Evolutionary conservation across 2,797 vertebrate species (phyloP).

Genomic region (Darevskia mixta): DNA sequence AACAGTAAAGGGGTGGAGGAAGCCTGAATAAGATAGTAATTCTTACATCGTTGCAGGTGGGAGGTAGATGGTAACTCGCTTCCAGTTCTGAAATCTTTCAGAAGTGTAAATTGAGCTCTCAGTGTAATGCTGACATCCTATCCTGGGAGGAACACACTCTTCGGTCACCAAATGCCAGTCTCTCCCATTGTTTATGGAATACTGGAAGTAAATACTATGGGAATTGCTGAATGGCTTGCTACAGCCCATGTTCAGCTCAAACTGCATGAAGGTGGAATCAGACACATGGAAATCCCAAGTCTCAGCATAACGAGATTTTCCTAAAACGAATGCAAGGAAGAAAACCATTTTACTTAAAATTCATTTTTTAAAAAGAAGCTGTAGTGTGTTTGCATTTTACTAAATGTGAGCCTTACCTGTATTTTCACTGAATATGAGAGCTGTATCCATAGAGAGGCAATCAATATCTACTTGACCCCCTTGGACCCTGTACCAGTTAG

Average conservation of each 20-base stretch:
- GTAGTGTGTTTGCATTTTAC: not conserved
- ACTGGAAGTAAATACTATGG: slow-evolving; percentile 90
- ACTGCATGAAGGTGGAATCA: slow-evolving; percentile 94
- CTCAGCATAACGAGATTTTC: slow-evolving; percentile 94
- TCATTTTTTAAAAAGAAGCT: not conserved
- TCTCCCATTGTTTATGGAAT: slow-evolving; percentile 92
- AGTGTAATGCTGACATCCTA: slow-evolving; percentile 93
- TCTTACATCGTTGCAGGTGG: slow-evolving; percentile 89
- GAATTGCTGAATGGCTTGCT: slow-evolving; percentile 90
- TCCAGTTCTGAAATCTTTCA: slow-evolving; percentile 94
- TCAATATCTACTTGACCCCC: slow-evolving; percentile 95
- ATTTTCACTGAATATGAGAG: slow-evolving; percentile 91
- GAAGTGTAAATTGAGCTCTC: slow-evolving; percentile 94
- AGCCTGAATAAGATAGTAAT: slow-evolving; percentile 53
- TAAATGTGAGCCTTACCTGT: slow-evolving; percentile 77
- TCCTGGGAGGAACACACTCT: slow-evolving; percentile 95
- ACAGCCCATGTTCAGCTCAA: slow-evolving; percentile 96
- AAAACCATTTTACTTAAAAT: not conserved
- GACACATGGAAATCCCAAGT: slow-evolving; percentile 98
- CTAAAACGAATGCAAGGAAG: slow-evolving; percentile 72
- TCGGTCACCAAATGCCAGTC: slow-evolving; percentile 94
- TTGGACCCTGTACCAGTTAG: slow-evolving; percentile 97
- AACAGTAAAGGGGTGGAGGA: slow-evolving; percentile 48
- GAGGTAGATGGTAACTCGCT: slow-evolving; percentile 92
- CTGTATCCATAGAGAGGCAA: slow-evolving; percentile 94